Evolutionary conservation across 2,113 vertebrate genomes (phyloP).

Genomic region (Siniperca chuatsi): DNA sequence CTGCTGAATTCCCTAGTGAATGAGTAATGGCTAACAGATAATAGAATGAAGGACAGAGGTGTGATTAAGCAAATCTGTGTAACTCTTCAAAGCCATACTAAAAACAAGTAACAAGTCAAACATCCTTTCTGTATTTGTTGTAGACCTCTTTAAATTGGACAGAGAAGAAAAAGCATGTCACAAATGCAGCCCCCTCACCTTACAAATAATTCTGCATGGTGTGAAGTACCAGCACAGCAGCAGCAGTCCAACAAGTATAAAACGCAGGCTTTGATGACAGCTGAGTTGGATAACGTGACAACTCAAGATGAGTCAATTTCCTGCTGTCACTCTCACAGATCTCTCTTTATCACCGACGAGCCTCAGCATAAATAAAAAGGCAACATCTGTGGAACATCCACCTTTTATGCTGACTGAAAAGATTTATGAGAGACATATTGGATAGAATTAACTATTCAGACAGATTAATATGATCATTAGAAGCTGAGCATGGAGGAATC

Average conservation of each 20-base stretch:
- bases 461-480: conserved; percentile 1
- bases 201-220: neutral
- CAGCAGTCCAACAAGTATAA: neutral
- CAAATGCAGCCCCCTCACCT: neutral
- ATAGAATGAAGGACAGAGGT: conserved; percentile 6
- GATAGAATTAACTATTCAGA: neutral
- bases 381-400: conserved; percentile 64
- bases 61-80: conserved; percentile 3
- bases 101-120: neutral
- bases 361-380: conserved; percentile 25
- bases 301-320: conserved; percentile 45
- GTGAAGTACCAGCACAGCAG: conserved; percentile 9
- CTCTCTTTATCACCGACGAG: conserved; percentile 39
- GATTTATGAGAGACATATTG: conserved; percentile 31
- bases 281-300: conserved; percentile 46
- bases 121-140: neutral
- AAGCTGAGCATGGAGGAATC: neutral
- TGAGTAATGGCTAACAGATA: conserved; percentile 35
- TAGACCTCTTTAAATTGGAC: neutral
- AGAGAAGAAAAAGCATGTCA: neutral
- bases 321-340: conserved; percentile 34
- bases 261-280: conserved; percentile 46
- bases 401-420: neutral
- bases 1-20: conserved; percentile 29
- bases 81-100: neutral